Conservation (phyloP, 2,888 invertebrate species). For the Eupithecia subfuscata region DNA sequence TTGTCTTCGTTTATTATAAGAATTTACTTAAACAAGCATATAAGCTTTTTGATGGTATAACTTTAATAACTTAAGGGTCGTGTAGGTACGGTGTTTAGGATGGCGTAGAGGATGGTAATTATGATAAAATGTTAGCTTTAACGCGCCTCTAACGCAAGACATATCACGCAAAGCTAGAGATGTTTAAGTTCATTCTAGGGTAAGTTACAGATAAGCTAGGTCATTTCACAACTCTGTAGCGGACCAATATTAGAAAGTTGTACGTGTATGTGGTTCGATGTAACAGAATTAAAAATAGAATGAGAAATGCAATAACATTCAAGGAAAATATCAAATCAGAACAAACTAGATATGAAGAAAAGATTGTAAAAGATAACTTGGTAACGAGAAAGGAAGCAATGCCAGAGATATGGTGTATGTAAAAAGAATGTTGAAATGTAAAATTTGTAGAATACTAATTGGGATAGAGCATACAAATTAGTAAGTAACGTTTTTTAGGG, state of each 20-base stretch:
- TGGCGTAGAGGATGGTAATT: slow-evolving; percentile 53
- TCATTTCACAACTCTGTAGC: slow-evolving; percentile 82
- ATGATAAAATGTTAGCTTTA: slow-evolving; percentile 66
- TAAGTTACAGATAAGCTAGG: slow-evolving; percentile 76
- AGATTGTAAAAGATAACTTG: slow-evolving; percentile 13
- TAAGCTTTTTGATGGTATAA: slow-evolving; percentile 49
- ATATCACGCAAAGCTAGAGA: slow-evolving; percentile 82
- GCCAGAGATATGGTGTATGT: slow-evolving; percentile 26
- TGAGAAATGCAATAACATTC: slow-evolving; percentile 30
- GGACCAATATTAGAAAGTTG: slow-evolving; percentile 85
- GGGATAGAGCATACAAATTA: slow-evolving; percentile 71
- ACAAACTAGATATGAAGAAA: slow-evolving; percentile 20
- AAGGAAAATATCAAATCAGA: slow-evolving; percentile 27
- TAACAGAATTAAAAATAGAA: slow-evolving; percentile 34
- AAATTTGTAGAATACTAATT: slow-evolving; percentile 67
- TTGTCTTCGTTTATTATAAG: slow-evolving; percentile 56
- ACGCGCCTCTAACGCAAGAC: slow-evolving; percentile 81
- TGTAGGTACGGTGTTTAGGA: slow-evolving; percentile 49
- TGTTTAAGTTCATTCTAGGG: slow-evolving; percentile 77
- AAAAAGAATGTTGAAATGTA: slow-evolving; percentile 52
- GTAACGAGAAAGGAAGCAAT: slow-evolving; percentile 10
- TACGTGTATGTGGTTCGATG: slow-evolving; percentile 73
- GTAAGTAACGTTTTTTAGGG: slow-evolving; percentile 67
- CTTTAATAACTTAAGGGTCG: slow-evolving; percentile 41
- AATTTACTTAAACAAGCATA: slow-evolving; percentile 48